Base-by-base conservation (phyloP, 2,888 invertebrate genomes). In the Mimumesa dahlbomi region DNA sequence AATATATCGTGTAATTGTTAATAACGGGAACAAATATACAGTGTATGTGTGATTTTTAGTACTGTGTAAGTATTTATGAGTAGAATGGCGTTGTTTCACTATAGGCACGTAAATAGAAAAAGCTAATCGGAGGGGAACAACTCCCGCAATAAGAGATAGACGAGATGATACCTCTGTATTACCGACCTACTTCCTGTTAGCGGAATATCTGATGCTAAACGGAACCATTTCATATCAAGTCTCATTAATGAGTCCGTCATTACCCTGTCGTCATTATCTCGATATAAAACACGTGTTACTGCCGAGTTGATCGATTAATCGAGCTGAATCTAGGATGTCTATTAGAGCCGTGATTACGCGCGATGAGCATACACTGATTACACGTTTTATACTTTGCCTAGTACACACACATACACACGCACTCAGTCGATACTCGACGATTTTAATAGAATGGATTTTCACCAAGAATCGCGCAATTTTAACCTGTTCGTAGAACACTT, bases 161-260 rank as follows among this genome's bases (percentile, higher is more conserved):
- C 62, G 38, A 49, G 45, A 31, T 71, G 73, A 76, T 76, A 76
- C 38, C 59, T 45, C 40, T 25, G 53, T 34, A 54, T 69, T 67
- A 74, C 45, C 77, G 58, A 62, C 70, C 67, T 61, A 74, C 64
- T 77, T 77, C 77, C 77, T 77, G 77, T 59, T 65, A 48, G 58
- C 56, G 52, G 64, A 67, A 62, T 77, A 74, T 77, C 78, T 65
- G 78, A 77, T 74, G 70, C 40, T 78, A 79, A 72, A 77, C 69
- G 75, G 63, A 66, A 69, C 63, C 59, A 61, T 75, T 78, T 78
- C 69, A 75, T 78, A 75, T 49, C 69, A 59, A 59, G 57, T 22
- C 69, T 71, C 67, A 73, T 76, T 79, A 79, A 79, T 79, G 79
- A 74, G 76, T 66, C 79, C 74, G 74, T 79, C 73, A 71, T 79